Base-by-base conservation (phyloP, 1,140 invertebrate species). In the Lepidurus arcticus region DNA sequence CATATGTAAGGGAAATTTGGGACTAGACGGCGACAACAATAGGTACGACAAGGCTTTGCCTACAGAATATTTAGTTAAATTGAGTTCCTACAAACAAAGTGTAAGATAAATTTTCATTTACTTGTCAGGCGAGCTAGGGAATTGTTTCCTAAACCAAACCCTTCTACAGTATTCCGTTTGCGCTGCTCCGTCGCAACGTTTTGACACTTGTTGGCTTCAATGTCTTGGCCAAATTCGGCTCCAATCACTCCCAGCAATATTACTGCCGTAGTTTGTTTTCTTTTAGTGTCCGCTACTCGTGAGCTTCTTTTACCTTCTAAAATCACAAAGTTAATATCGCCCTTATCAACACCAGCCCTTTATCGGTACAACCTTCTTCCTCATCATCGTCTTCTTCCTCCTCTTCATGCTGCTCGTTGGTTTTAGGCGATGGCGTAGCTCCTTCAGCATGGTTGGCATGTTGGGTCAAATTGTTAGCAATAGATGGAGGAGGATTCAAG, bases 231-330 rank as follows among this genome's bases (percentile, higher is more conserved):
- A 86, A 99, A 99, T 85, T 99, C 97, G 0, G 97, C 94, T 0
- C 98, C 98, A 78, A 99, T 97, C 0, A 99, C 97, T 0, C 97
- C 97, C 26, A 99, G 85, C 53, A 99, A 86, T 0, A 99, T 95
- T 0, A 99, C 95, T 0, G 98, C 95, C 0, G 97, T 99, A 0
- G 96, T 96, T 86, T 99, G 96, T 82, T 98, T 98, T 10, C 96
- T 88, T 80, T 96, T 94, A 45, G 96, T 86, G 86, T 99, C 95
- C 0, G 92, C 91, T 0, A 92, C 85, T 81, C 92, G 94, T 8
- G 93, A 94, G 5, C 93, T 92, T 84, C 93, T 94, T 45, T 92
- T 88, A 53, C 92, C 87, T 76, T 85, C 85, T 42, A 86, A 82
- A 82, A 88, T 88, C 87, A 82, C 65, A 81, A 76, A 24, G 24